Base-by-base conservation (phyloP, 30 jellyfish, hydroid and myxozoan genomes). In the Hydractinia symbiolongicarpus region DNA sequence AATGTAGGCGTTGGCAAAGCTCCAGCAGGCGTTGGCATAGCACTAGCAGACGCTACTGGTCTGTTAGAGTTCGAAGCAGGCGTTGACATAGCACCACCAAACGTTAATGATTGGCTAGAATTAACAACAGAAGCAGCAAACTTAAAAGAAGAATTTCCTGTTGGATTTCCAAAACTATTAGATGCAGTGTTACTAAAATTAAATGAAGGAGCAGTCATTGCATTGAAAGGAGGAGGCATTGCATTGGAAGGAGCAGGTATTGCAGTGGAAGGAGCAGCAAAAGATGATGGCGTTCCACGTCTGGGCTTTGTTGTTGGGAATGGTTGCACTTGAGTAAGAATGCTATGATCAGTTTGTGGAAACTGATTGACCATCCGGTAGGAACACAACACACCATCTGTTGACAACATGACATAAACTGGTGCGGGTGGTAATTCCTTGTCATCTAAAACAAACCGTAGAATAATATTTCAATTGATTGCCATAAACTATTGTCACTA, bases 351-450 rank as follows among this genome's bases (percentile, higher is more conserved):
- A 9, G 80, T 86, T 5, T 86, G 88, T 57, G 84, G 82, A 76
- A 78, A 81, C 66, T 86, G 84, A 78, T 91, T 91, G 79, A 91
- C 89, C 95, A 91, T 91, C 55, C 86, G 96, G 70, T 57, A 91
- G 50, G 95, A 54, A 55, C 92, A 86, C 64, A 91, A 72, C 15
- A 86, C 84, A 9, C 98, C 98, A 80, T 86, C 95, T 6, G 98
- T 86, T 20, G 96, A 86, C 44, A 91, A 67, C 92, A 82, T 82
- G 78, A 83, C 17, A 64, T 82, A 91, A 8, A 91, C 73, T 6
- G 98, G 98, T 5, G 91, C 88, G 20, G 98, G 96, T 40, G 98
- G 96, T 16, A 86, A 81, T 53, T 57, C 86, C 49, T 75, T 20
- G 71, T 91, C 98, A 17, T 90, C 98, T 91, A 16, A 54, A 77